A percentile compares a stretch with the other conserved stretches of the same genome.
These are phyloP conservation scores for Crotalus viridis DNA, from an alignment of 2,113 vertebrate genomes.

Conservation along the genomic window DNA sequence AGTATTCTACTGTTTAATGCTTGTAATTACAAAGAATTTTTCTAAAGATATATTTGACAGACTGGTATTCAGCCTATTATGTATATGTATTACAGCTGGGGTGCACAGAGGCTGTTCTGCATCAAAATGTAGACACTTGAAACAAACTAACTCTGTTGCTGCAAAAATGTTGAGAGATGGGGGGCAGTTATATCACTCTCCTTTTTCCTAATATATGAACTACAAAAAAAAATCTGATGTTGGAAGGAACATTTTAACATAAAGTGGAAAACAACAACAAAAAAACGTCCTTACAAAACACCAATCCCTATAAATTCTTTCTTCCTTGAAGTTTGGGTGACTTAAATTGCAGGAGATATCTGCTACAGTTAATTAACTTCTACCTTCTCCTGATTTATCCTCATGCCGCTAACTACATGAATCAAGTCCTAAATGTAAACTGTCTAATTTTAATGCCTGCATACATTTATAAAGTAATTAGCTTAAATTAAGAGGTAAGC, in stretches of 20 bases:
- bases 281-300: background rate
- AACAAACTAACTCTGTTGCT: background rate
- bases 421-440: constrained; percentile 30
- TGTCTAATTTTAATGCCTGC: constrained; percentile 50
- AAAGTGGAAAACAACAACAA: background rate
- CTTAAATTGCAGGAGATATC: constrained; percentile 40
- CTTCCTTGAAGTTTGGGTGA: constrained; percentile 30
- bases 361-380: constrained; percentile 51
- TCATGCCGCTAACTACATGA: constrained; percentile 42
- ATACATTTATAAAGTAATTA: constrained; percentile 59
- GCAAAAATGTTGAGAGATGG: background rate
- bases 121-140: background rate
- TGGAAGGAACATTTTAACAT: background rate
- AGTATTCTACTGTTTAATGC: no score
- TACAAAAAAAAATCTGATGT: background rate
- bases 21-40: background rate
- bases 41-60: background rate
- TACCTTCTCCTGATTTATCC: constrained; percentile 33
- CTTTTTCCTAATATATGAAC: background rate
- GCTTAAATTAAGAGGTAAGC: constrained; percentile 67
- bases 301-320: constrained; percentile 45
- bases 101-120: background rate
- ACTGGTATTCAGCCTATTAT: background rate
- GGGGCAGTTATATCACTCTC: background rate
- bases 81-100: background rate